These are phyloP conservation scores for Lottia gigantea DNA, from an alignment of 2,888 invertebrate genomes.

Conservation along the genomic window DNA sequence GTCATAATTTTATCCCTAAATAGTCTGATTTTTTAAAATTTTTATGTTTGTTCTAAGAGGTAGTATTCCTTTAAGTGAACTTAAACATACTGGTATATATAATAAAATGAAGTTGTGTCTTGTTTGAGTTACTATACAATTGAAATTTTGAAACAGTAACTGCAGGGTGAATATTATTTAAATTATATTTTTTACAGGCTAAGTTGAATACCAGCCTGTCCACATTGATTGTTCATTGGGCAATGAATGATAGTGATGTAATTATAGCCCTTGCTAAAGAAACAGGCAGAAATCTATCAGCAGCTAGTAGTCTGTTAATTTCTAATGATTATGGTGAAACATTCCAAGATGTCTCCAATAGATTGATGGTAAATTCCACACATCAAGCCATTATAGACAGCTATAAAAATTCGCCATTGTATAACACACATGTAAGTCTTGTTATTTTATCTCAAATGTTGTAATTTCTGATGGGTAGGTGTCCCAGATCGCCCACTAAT, in stretches of 20 bases:
- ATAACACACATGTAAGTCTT: slow-evolving; percentile 81
- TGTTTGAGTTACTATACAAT: no score
- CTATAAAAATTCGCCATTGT: slow-evolving; percentile 86
- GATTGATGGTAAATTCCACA: slow-evolving; percentile 74
- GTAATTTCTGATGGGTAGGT: not conserved
- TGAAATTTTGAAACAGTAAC: no score
- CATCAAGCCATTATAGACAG: slow-evolving; percentile 81
- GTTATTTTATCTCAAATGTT: not conserved
- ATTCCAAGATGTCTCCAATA: slow-evolving; percentile 80
- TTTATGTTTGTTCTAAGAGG: no score
- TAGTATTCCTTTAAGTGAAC: no score
- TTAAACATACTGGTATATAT: no score
- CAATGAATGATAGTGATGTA: slow-evolving; percentile 86
- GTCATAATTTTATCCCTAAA: no score
- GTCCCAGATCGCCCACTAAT: no score
- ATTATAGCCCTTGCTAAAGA: slow-evolving; percentile 88
- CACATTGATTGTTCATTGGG: slow-evolving; percentile 92
- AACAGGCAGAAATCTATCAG: slow-evolving; percentile 14
- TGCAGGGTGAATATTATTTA: no score
- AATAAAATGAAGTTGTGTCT: no score
- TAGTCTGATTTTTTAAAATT: no score
- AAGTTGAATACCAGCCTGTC: slow-evolving; percentile 86
- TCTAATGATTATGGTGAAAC: slow-evolving; percentile 88
- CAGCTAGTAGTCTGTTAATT: slow-evolving; percentile 82
- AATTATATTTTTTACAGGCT: slow-evolving; percentile 74